Evolutionary conservation across 2,888 invertebrate species (phyloP).

Genomic region (Matsumyia berberina): DNA sequence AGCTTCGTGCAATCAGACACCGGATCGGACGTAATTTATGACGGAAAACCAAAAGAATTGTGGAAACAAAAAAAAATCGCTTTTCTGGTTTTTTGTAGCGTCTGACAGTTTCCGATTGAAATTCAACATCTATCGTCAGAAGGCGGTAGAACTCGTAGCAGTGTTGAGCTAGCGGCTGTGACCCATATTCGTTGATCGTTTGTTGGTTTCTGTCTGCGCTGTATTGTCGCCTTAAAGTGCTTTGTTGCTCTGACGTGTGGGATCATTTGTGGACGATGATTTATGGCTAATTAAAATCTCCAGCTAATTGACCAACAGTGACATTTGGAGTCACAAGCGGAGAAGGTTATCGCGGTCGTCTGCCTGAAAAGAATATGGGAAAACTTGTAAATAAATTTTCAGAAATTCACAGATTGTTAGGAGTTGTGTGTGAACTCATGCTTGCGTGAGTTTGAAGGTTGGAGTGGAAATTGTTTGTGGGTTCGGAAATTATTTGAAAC

Average conservation of each 20-base stretch:
- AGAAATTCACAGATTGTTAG: background rate
- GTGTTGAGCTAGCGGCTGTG: constrained; percentile 55
- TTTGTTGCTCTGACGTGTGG: constrained; percentile 33
- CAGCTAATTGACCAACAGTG: constrained; percentile 54
- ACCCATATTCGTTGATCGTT: constrained; percentile 60
- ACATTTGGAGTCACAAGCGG: constrained; percentile 35
- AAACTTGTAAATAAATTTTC: constrained; percentile 2
- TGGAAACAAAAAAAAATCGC: constrained; percentile 11
- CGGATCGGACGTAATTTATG: constrained; percentile 71
- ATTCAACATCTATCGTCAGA: constrained; percentile 36
- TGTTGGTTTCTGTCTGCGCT: constrained; percentile 35
- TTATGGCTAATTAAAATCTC: constrained; percentile 54
- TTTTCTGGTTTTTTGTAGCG: constrained; percentile 30
- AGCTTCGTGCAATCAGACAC: constrained; percentile 69
- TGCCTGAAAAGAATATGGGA: constrained; percentile 56
- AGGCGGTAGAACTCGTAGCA: constrained; percentile 16
- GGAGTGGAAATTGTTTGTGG: constrained; percentile 41
- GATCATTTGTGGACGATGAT: constrained; percentile 60
- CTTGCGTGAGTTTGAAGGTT: constrained; percentile 56
- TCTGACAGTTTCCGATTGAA: constrained; percentile 52
- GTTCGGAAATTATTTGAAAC: constrained; percentile 39
- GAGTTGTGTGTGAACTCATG: constrained; percentile 19
- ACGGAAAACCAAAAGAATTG: constrained; percentile 43
- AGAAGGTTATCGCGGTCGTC: constrained; percentile 52
- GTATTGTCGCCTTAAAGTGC: constrained; percentile 2